Base-by-base conservation (phyloP, 2,888 invertebrate species). In the Homarus gammarus region DNA sequence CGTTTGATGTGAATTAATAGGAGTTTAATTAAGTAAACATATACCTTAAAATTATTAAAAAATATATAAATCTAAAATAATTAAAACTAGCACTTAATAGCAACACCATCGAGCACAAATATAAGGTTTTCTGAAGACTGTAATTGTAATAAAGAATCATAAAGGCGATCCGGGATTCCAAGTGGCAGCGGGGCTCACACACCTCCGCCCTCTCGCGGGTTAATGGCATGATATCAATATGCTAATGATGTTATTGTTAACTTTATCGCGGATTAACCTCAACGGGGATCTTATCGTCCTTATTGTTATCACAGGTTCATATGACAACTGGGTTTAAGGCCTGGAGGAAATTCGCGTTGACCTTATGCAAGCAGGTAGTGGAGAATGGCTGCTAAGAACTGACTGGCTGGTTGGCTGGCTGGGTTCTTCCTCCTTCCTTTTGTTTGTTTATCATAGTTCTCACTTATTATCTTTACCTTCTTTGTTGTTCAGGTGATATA, bases 191-290 rank as follows among this genome's bases (percentile, higher is more conserved):
- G 3, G 22, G 8, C 79, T 1, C 33, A 22, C 79, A 18, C 79
- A 22, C 33, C 36, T 49, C 44, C 61, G 1, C n/a, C 27, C 82
- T 44, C 68, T 68, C 68, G 12, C n/a, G 64, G 38, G 44, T 82
- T 82, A 83, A 83, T 70, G 51, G 83, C 72, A 22, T 15, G 72
- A 49, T 70, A 83, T 83, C 83, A 83, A 83, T 83, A 83, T 83
- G 83, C 70, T 72, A 83, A 83, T 83, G 31, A 49, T 83, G 83
- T 72, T 83, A 83, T 83, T 83, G 83, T 83, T 83, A 64, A 72
- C 68, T 83, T 83, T 83, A 83, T 49, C 72, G 72, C 36, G 72
- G 83, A 68, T 75, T 75, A 84, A 84, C 84, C 82, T 82, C 64
- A 27, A 18, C 27, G 44, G 22, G 73, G 73, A 73, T 40, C 73